A percentile compares a stretch with the other conserved stretches of the same genome.
phyloP scores from a whole-genome alignment of 2,888 invertebrate species.

The Pachydiplax longipennis region DNA sequence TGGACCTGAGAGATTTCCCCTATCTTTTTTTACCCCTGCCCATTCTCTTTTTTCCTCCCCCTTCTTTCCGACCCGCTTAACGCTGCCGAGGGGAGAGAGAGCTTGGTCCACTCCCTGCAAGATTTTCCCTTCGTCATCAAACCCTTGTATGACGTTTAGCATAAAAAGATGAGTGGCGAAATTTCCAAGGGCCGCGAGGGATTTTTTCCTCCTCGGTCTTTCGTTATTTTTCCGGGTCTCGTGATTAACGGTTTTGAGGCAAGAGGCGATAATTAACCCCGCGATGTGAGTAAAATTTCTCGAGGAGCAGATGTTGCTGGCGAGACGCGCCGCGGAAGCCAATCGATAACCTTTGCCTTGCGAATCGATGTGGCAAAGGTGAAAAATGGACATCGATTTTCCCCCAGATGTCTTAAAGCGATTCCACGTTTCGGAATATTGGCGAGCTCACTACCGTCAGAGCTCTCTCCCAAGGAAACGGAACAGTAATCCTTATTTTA shows the following conservation, averaged over 20 bases:
- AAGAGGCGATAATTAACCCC: neutral
- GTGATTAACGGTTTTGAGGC: neutral
- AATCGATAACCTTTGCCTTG: neutral
- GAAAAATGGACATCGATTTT: neutral
- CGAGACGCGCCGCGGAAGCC: neutral
- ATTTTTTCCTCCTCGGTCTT: neutral
- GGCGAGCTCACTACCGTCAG: too few relatives aligned
- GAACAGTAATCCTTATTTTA: too few relatives aligned
- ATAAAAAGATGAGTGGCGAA: conserved; percentile 2
- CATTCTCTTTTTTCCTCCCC: neutral
- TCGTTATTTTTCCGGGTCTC: neutral
- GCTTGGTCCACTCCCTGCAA: neutral
- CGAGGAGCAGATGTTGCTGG: neutral
- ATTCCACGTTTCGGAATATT: neutral
- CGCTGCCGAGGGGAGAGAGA: neutral
- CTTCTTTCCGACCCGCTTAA: neutral
- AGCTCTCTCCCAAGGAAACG: too few relatives aligned
- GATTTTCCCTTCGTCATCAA: neutral
- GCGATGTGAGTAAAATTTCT: neutral
- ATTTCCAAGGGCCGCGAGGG: neutral
- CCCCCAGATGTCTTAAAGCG: neutral
- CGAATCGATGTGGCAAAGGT: neutral
- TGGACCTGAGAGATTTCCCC: neutral
- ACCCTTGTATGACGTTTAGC: conserved; percentile 1
- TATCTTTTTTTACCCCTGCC: neutral